These are phyloP conservation scores for Liparis tanakae DNA, from an alignment of 2,797 vertebrate species.

Conservation along the genomic window DNA sequence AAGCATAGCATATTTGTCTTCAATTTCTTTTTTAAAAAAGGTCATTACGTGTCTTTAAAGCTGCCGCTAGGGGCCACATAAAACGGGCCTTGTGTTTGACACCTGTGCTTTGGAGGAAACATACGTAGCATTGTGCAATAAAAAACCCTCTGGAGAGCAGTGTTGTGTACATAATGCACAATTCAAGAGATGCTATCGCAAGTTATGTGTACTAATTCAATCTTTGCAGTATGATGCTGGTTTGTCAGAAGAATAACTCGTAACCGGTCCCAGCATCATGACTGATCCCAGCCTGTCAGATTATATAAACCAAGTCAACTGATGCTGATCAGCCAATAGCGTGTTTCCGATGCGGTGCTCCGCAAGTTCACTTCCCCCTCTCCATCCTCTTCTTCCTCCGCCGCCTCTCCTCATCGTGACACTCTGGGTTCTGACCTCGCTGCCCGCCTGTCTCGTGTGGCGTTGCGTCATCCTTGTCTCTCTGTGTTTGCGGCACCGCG, in stretches of 20 bases:
- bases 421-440: background rate
- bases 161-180: conserved; percentile 23
- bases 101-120: background rate
- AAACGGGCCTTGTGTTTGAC: too few species aligned
- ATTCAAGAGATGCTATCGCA: conserved; percentile 40
- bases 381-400: background rate
- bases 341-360: conserved; percentile 21
- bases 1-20: too few species aligned
- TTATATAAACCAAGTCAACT: conserved; percentile 63
- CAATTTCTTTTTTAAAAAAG: too few species aligned
- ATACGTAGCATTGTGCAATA: conserved; percentile 10
- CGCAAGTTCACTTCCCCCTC: conserved; percentile 23
- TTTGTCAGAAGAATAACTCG: conserved; percentile 52
- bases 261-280: conserved; percentile 36
- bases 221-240: conserved; percentile 41
- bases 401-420: background rate
- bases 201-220: conserved; percentile 45
- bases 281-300: conserved; percentile 57
- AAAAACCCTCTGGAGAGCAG: conserved; percentile 13
- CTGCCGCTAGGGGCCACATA: too few species aligned
- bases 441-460: background rate
- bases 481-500: conserved; percentile 2
- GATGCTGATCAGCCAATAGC: conserved; percentile 67
- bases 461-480: background rate
- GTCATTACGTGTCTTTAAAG: too few species aligned